These are phyloP conservation scores for Acutogordius australiensis DNA, from an alignment of 2,888 invertebrate genomes.

Conservation along the genomic window DNA sequence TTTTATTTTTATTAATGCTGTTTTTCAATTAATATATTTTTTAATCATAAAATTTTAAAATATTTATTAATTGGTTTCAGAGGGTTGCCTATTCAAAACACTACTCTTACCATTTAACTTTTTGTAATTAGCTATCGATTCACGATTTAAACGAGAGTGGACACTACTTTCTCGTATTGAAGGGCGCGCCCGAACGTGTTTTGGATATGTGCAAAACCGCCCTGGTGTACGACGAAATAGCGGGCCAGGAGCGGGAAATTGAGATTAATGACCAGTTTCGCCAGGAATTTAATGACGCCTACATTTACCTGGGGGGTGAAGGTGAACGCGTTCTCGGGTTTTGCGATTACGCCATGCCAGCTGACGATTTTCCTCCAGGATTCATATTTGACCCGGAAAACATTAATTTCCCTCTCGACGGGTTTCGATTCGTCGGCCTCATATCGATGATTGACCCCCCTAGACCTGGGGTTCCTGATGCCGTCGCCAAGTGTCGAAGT, in stretches of 20 bases:
- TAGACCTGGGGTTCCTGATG: constrained; percentile 35
- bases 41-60: not conserved
- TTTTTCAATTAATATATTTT: too few species aligned
- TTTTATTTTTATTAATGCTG: too few species aligned
- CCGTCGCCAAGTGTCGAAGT: constrained; percentile 37
- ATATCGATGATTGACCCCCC: constrained; percentile 45
- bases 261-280: constrained; percentile 29
- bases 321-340: constrained; percentile 20
- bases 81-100: not conserved
- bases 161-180: constrained; percentile 42
- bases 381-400: constrained; percentile 40
- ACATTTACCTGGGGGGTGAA: constrained; percentile 45
- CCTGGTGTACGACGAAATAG: constrained; percentile 18
- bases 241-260: constrained; percentile 27
- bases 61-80: not conserved
- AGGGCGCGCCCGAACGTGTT: constrained; percentile 59
- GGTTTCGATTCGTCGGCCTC: constrained; percentile 35
- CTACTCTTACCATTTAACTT: too few species aligned
- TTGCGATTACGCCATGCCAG: constrained; percentile 24
- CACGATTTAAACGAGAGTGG: constrained; percentile 69
- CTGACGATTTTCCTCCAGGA: constrained; percentile 28
- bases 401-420: constrained; percentile 39
- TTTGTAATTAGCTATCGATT: constrained; percentile 48
- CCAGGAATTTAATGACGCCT: constrained; percentile 34
- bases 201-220: constrained; percentile 34